A percentile compares a stretch with the other conserved stretches of the same genome.
phyloP scores from a whole-genome alignment of 2,888 invertebrate genomes.

The Hyles lineata region DNA sequence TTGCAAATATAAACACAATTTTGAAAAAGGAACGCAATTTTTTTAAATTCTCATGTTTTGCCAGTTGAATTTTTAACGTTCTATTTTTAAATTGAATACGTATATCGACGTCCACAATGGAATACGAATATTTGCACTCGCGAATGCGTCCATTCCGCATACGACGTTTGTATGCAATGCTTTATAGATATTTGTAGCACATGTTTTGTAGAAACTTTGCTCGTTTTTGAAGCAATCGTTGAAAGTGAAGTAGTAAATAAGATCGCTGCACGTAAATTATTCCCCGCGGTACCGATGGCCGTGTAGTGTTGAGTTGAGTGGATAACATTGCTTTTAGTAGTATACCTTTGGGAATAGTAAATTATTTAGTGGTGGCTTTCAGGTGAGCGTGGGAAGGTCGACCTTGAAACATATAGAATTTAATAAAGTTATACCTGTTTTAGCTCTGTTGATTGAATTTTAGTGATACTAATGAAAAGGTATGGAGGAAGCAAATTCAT shows the following conservation, averaged over 20 bases:
- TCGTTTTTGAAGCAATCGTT: not conserved
- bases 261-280: not conserved
- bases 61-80: not conserved
- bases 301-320: no score
- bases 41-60: not conserved
- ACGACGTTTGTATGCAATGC: not conserved
- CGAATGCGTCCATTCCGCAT: slow-evolving; percentile 8
- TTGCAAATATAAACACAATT: slow-evolving; percentile 1
- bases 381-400: no score
- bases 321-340: no score
- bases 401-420: no score
- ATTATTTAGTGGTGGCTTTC: no score
- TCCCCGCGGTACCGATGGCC: no score
- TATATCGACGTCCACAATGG: not conserved
- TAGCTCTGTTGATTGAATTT: no score
- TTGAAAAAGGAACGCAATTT: not conserved
- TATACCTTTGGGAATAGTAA: no score
- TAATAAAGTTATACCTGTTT: no score
- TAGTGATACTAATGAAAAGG: no score
- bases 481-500: no score
- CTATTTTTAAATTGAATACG: not conserved
- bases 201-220: not conserved
- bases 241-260: not conserved
- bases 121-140: slow-evolving; percentile 10
- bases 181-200: not conserved